These are phyloP conservation scores for Setipinna tenuifilis DNA, from an alignment of 2,797 vertebrate species.

Conservation along the genomic window DNA sequence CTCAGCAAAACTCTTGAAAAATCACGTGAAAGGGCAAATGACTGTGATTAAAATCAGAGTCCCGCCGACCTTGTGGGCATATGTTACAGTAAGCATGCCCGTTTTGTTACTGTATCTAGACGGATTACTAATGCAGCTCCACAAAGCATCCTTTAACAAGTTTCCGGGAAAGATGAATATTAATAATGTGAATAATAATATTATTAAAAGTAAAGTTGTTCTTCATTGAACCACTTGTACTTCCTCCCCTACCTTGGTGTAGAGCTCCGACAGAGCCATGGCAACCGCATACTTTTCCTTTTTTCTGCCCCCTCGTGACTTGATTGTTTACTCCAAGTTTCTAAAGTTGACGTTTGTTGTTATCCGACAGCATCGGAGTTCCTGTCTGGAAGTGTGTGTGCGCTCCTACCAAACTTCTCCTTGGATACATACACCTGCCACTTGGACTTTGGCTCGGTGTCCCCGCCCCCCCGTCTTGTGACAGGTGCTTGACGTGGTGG, in stretches of 20 bases:
- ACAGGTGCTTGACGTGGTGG: constrained; percentile 63
- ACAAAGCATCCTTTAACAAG: not conserved
- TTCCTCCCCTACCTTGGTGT: constrained; percentile 75
- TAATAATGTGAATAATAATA: no score
- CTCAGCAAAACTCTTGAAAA: not conserved
- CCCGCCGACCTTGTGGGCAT: not conserved
- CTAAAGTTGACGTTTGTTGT: not conserved
- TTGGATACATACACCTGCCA: constrained; percentile 58
- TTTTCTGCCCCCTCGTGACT: not conserved
- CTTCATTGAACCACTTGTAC: constrained; percentile 18
- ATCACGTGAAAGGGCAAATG: not conserved
- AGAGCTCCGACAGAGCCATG: constrained; percentile 79
- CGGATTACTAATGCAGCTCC: not conserved
- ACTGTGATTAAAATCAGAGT: not conserved
- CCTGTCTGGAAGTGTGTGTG: not conserved
- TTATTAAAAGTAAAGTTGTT: not conserved
- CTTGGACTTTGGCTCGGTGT: constrained; percentile 53
- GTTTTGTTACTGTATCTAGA: not conserved
- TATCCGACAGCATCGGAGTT: not conserved
- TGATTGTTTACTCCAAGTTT: not conserved
- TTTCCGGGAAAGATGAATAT: no score
- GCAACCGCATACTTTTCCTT: constrained; percentile 53
- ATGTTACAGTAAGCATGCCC: not conserved
- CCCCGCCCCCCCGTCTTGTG: constrained; percentile 73
- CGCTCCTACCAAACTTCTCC: constrained; percentile 9